phyloP scores from a whole-genome alignment of 2,888 invertebrate species.

The Salticus scenicus region DNA sequence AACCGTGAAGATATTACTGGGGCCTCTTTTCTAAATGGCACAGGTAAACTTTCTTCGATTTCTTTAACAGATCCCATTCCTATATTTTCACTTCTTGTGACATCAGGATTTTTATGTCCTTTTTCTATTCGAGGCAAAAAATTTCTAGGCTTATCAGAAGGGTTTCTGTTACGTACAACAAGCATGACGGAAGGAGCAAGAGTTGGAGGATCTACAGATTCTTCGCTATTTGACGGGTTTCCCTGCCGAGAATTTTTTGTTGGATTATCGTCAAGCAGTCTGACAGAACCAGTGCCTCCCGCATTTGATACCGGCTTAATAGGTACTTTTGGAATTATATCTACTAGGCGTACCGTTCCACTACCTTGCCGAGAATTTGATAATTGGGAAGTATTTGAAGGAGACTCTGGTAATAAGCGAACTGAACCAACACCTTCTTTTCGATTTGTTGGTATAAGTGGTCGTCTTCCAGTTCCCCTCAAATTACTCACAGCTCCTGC shows the following conservation, averaged over 20 bases:
- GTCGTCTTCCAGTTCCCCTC: neutral
- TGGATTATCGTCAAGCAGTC: neutral
- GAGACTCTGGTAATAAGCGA: neutral
- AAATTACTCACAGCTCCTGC: neutral
- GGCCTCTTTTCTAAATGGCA: neutral
- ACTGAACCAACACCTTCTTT: neutral
- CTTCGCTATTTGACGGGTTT: neutral
- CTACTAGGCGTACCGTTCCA: neutral
- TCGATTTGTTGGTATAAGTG: neutral
- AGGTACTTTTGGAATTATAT: neutral
- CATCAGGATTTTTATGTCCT: neutral
- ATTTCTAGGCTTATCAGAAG: neutral
- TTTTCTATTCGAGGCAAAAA: neutral
- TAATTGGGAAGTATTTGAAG: neutral
- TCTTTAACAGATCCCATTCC: neutral
- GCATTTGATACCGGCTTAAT: neutral
- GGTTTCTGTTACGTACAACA: conserved; percentile 31
- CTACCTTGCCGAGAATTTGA: neutral
- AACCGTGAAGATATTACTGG: neutral
- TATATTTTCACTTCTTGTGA: neutral
- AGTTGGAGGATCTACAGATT: conserved; percentile 42
- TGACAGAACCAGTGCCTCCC: neutral
- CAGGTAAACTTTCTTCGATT: neutral
- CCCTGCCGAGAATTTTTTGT: neutral
- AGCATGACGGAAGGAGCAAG: conserved; percentile 57